Percentiles rank a stretch among this genome's conserved stretches.
Evolutionary conservation across 2,113 vertebrate species (phyloP).

Genomic region (Amblyopsis rosae): DNA sequence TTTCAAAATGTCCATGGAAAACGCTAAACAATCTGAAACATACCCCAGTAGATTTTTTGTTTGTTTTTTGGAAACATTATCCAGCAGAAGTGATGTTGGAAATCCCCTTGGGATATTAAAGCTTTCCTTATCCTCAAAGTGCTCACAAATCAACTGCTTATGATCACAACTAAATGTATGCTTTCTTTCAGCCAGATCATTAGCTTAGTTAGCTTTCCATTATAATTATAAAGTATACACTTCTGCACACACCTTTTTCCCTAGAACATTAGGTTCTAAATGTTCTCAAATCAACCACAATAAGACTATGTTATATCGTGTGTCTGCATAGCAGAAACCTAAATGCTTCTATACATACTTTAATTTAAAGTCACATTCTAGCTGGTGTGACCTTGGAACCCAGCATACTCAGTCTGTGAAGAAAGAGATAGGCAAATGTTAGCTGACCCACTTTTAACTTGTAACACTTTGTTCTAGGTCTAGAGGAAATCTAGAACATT

Average conservation of each 20-base stretch:
- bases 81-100: constrained; percentile 46
- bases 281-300: too few relatives aligned
- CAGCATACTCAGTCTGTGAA: constrained; percentile 22
- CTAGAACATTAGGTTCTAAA: too few relatives aligned
- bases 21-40: constrained; percentile 53
- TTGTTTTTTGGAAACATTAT: constrained; percentile 31
- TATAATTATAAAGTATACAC: too few relatives aligned
- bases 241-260: too few relatives aligned
- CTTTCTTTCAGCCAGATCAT: background rate
- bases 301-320: too few relatives aligned
- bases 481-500: constrained; percentile 33
- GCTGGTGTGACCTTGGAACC: constrained; percentile 62
- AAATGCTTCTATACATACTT: too few relatives aligned
- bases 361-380: background rate
- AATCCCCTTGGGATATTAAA: constrained; percentile 47
- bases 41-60: constrained; percentile 21
- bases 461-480: constrained; percentile 46
- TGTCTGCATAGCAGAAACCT: too few relatives aligned
- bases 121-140: constrained; percentile 39
- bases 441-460: constrained; percentile 61
- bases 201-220: too few relatives aligned
- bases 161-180: constrained; percentile 70
- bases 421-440: constrained; percentile 49
- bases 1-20: constrained; percentile 60
- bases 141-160: constrained; percentile 47